These are phyloP conservation scores for Enteromius mattozi DNA, from an alignment of 2,797 vertebrate species.

Conservation along the genomic window DNA sequence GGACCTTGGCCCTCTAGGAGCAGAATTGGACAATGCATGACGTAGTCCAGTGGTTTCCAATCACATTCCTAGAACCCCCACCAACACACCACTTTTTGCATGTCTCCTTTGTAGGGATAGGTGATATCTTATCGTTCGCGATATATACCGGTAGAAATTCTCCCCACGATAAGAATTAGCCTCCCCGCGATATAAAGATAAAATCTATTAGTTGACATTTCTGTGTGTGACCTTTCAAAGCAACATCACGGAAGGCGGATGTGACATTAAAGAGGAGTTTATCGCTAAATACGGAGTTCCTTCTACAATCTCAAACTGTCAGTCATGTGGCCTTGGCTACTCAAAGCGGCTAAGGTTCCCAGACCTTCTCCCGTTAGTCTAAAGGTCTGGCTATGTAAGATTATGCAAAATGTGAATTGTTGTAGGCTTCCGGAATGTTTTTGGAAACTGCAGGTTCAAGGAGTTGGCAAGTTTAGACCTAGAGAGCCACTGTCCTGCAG, in stretches of 20 bases:
- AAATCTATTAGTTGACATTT: no score
- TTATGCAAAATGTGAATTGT: background rate
- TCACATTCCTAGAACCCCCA: background rate
- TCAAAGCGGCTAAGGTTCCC: background rate
- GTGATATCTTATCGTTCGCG: no score
- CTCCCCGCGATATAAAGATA: no score
- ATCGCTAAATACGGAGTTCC: no score
- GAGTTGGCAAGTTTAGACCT: background rate
- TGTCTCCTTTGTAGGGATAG: background rate
- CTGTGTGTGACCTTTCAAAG: no score
- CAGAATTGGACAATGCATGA: background rate
- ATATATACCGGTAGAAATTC: no score
- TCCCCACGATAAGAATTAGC: no score
- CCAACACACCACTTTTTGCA: background rate
- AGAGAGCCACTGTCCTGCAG: background rate
- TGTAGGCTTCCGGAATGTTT: background rate
- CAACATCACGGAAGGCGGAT: no score
- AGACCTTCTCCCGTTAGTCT: background rate
- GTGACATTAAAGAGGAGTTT: no score
- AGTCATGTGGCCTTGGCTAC: no score
- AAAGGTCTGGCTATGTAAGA: background rate
- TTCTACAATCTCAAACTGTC: no score
- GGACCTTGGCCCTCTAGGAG: background rate
- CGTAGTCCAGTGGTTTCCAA: background rate
- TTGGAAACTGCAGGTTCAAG: background rate